phyloP scores from a whole-genome alignment of 1,140 invertebrate genomes.

The Platyscapa corneri region DNA sequence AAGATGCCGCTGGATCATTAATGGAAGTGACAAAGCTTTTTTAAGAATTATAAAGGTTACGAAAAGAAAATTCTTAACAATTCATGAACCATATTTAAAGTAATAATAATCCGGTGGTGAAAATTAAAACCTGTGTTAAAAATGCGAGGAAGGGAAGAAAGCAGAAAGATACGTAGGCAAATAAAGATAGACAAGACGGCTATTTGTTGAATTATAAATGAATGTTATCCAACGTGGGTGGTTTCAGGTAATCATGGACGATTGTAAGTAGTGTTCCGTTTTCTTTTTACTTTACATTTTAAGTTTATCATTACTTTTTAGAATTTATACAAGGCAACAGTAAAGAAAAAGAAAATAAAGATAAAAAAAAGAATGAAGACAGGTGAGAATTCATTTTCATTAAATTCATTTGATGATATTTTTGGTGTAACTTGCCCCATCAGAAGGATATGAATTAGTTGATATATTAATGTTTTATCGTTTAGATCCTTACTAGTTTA shows the following conservation, averaged over 20 bases:
- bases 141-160: neutral
- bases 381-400: too few relatives aligned
- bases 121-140: conserved; percentile 17
- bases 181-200: conserved; percentile 49
- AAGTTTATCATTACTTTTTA: neutral
- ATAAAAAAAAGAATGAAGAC: too few relatives aligned
- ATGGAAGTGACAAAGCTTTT: too few relatives aligned
- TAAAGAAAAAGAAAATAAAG: neutral
- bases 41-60: too few relatives aligned
- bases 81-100: neutral
- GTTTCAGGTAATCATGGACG: conserved; percentile 70
- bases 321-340: conserved; percentile 51
- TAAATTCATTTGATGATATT: too few relatives aligned
- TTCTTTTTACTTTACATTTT: conserved; percentile 58
- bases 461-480: too few relatives aligned
- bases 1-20: neutral
- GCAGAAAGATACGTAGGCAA: conserved; percentile 32
- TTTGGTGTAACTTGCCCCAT: too few relatives aligned
- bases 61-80: too few relatives aligned
- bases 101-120: conserved; percentile 31
- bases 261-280: conserved; percentile 73
- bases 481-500: too few relatives aligned
- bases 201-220: conserved; percentile 75
- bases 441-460: too few relatives aligned
- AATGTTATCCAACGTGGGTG: conserved; percentile 73